phyloP scores from a whole-genome alignment of 1,140 invertebrate species.

The Laupala kohalensis region DNA sequence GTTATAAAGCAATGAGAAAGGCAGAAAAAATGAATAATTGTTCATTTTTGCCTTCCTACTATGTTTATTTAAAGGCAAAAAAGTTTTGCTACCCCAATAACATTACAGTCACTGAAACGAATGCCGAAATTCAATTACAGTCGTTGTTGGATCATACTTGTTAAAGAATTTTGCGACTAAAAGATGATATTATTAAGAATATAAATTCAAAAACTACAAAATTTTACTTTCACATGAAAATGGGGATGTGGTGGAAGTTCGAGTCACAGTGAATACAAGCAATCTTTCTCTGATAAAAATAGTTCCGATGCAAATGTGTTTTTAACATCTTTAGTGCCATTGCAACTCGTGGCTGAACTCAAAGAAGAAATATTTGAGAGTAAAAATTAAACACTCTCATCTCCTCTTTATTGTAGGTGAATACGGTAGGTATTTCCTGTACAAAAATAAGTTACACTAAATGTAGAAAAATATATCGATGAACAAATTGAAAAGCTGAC shows the following conservation, averaged over 20 bases:
- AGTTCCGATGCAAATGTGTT: conserved; percentile 21
- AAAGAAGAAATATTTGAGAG: conserved; percentile 22
- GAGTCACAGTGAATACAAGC: conserved; percentile 21
- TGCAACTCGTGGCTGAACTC: conserved; percentile 16
- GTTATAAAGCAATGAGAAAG: too few species aligned
- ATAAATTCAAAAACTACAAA: conserved; percentile 13
- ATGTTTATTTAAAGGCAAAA: too few species aligned
- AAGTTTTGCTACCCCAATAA: conserved; percentile 14
- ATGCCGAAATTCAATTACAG: conserved; percentile 19
- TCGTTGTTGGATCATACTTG: conserved; percentile 19
- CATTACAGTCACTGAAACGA: conserved; percentile 16
- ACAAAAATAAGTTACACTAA: too few species aligned
- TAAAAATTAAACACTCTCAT: conserved; percentile 25
- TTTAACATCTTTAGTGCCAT: conserved; percentile 22
- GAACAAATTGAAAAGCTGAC: too few species aligned
- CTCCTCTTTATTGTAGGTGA: conserved; percentile 24
- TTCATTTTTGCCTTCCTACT: too few species aligned
- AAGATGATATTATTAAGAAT: conserved; percentile 18
- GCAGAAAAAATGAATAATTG: too few species aligned
- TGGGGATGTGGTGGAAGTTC: conserved; percentile 25
- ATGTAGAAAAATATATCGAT: too few species aligned
- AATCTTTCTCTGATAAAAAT: conserved; percentile 21
- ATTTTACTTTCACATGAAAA: conserved; percentile 22
- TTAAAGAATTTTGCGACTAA: conserved; percentile 16
- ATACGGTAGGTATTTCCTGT: too few species aligned